A percentile compares a stretch with the other conserved stretches of the same genome.
These are phyloP conservation scores for Sphenopsis melanotis DNA, from an alignment of 2,797 vertebrate genomes.

Conservation along the genomic window DNA sequence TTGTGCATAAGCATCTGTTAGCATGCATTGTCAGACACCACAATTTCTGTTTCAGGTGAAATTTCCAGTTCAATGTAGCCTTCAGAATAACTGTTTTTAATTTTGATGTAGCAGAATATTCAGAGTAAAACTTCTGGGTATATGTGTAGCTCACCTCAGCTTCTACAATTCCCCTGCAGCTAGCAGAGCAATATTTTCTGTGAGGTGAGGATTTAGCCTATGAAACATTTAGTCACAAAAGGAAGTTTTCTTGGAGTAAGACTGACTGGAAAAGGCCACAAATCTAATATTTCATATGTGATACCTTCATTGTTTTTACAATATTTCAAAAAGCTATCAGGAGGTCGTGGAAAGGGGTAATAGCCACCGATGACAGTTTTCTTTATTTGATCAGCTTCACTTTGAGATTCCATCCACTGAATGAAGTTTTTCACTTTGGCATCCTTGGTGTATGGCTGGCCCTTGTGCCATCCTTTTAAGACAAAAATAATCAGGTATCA, in stretches of 20 bases:
- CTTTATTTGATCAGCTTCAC: constrained; percentile 74
- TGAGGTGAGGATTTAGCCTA: background rate
- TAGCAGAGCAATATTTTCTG: background rate
- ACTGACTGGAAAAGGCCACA: background rate
- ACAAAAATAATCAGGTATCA: background rate
- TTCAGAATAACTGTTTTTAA: background rate
- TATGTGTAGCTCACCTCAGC: background rate
- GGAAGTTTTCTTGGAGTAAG: background rate
- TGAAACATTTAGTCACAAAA: background rate
- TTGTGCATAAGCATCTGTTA: background rate
- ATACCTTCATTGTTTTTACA: constrained; percentile 67
- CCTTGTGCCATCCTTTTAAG: constrained; percentile 82
- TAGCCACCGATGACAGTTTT: constrained; percentile 84
- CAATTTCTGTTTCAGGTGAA: background rate
- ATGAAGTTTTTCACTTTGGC: constrained; percentile 85
- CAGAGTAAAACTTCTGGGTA: background rate
- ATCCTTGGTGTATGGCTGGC: constrained; percentile 82
- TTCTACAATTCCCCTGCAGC: background rate
- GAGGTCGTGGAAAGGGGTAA: constrained; percentile 83
- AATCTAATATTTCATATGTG: background rate
- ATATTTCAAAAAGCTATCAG: constrained; percentile 77
- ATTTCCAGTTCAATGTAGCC: background rate
- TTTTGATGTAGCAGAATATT: background rate
- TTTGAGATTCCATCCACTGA: constrained; percentile 84
- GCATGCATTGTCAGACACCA: background rate